A percentile compares a stretch with the other conserved stretches of the same genome.
Conservation (phyloP, 2,888 invertebrate species). For the Timandra comae region DNA sequence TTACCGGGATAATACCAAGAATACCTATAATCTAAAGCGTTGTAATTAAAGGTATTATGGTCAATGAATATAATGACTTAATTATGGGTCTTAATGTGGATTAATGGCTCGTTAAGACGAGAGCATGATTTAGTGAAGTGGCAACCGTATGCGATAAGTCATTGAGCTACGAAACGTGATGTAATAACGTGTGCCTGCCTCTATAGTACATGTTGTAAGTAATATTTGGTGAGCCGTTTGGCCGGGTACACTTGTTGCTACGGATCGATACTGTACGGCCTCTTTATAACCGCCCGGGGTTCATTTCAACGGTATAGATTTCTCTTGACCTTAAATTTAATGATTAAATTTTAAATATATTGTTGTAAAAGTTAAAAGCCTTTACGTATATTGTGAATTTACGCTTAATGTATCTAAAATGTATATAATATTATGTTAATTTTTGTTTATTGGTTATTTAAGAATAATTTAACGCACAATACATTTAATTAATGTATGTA, state of each 20-base stretch:
- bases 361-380: too few relatives aligned
- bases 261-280: slow-evolving; percentile 43
- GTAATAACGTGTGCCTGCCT: too few relatives aligned
- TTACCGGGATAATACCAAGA: slow-evolving; percentile 7
- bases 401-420: too few relatives aligned
- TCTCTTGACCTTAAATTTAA: slow-evolving; percentile 24
- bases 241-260: slow-evolving; percentile 48
- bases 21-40: slow-evolving; percentile 5
- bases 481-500: too few relatives aligned
- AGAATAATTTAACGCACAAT: too few relatives aligned
- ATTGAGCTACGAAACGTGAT: not conserved
- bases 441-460: too few relatives aligned
- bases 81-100: not conserved
- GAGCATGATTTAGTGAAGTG: too few relatives aligned
- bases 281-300: slow-evolving; percentile 39
- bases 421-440: too few relatives aligned
- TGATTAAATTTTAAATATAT: slow-evolving; percentile 9
- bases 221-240: not conserved
- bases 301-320: slow-evolving; percentile 37
- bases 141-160: too few relatives aligned
- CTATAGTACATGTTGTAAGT: not conserved
- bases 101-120: not conserved
- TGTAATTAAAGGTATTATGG: slow-evolving; percentile 5
- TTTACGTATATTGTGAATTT: too few relatives aligned
- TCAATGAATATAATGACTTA: slow-evolving; percentile 1